These are phyloP conservation scores for Myotis planiceps DNA, from an alignment of 2,797 vertebrate species.

Conservation along the genomic window DNA sequence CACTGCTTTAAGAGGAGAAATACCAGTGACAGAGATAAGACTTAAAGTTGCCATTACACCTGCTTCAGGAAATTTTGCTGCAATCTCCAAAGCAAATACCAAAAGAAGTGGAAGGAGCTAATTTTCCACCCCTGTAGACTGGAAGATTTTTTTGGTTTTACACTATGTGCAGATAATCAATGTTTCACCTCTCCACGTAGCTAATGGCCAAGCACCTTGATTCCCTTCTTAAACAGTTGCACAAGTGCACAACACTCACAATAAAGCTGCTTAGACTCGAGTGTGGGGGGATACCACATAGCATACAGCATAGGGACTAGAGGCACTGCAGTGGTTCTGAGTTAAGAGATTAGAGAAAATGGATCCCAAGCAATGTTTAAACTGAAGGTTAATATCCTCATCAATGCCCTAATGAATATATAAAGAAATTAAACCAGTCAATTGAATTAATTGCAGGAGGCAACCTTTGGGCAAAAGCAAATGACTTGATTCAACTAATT, in stretches of 20 bases:
- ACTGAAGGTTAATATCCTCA: constrained; percentile 43
- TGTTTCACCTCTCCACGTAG: rapidly evolving
- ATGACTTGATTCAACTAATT: constrained; percentile 72
- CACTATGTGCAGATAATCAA: not conserved
- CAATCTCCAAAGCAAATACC: not conserved
- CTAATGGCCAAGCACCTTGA: not conserved
- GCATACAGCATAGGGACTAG: not conserved
- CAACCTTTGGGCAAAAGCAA: constrained; percentile 70
- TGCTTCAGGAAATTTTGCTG: not conserved
- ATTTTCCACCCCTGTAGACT: not conserved
- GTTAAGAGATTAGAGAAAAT: not conserved
- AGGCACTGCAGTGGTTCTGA: not conserved
- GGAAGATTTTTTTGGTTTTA: not conserved
- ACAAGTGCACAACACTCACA: not conserved
- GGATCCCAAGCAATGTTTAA: constrained; percentile 25
- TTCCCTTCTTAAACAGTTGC: not conserved
- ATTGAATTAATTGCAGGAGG: constrained; percentile 70
- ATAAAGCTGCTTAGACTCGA: not conserved
- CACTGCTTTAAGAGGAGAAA: not conserved
- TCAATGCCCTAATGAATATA: constrained; percentile 62
- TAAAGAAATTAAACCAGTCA: constrained; percentile 68
- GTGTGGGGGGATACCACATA: rapidly evolving
- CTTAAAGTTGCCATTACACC: not conserved
- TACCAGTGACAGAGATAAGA: not conserved
- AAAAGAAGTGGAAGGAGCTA: not conserved